Evolutionary conservation across 2,797 vertebrate species (phyloP).

Genomic region (Danio albolineatus): DNA sequence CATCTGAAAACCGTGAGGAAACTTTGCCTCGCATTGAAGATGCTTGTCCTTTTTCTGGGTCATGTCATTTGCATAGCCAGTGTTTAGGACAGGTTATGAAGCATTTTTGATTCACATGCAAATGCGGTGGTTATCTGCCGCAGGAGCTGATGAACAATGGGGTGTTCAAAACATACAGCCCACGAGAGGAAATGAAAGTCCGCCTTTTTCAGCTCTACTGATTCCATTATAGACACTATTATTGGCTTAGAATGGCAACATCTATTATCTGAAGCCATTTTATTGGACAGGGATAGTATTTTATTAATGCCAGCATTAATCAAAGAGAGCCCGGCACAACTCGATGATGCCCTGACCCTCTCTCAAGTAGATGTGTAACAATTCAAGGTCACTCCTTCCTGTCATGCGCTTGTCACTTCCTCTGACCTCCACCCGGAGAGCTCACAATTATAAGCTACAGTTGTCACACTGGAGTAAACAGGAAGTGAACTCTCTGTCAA

Average conservation of each 20-base stretch:
- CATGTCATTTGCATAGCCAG: constrained; percentile 75
- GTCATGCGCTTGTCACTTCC: constrained; percentile 52
- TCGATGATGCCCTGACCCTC: constrained; percentile 62
- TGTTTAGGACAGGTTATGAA: constrained; percentile 73
- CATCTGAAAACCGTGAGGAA: constrained; percentile 46
- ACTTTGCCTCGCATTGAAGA: constrained; percentile 65
- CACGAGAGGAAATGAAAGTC: constrained; percentile 84
- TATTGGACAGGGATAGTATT: constrained; percentile 72
- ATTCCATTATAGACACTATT: constrained; percentile 87
- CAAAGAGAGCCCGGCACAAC: constrained; percentile 69
- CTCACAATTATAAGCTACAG: constrained; percentile 12
- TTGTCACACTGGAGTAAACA: constrained; percentile 41
- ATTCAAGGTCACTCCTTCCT: constrained; percentile 58
- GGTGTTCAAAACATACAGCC: constrained; percentile 73
- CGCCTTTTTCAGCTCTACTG: constrained; percentile 82
- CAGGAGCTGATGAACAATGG: constrained; percentile 79
- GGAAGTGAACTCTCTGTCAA: constrained; percentile 22
- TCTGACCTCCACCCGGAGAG: constrained; percentile 20
- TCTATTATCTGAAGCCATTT: constrained; percentile 79
- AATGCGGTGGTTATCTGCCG: constrained; percentile 80
- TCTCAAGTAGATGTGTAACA: constrained; percentile 56
- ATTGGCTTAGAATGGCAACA: constrained; percentile 83
- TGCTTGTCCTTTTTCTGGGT: constrained; percentile 77
- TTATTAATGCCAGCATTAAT: constrained; percentile 78
- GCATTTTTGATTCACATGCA: constrained; percentile 82